These are phyloP conservation scores for Atopsyche davidsoni DNA, from an alignment of 1,140 invertebrate genomes.

Conservation along the genomic window DNA sequence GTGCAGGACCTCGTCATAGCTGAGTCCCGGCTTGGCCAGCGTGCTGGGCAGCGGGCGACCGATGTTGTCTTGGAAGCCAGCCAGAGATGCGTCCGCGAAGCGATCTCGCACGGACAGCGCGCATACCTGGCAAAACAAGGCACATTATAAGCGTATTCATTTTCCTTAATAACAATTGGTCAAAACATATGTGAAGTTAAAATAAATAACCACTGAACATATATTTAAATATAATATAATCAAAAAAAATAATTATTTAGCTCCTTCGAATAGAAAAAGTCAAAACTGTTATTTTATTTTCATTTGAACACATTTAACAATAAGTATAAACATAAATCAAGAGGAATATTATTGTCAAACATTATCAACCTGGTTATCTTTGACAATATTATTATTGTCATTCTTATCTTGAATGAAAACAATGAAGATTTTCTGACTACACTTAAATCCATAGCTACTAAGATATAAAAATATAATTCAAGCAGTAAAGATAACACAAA, in stretches of 20 bases:
- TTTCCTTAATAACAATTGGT: too few relatives aligned
- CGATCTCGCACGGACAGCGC: constrained; percentile 62
- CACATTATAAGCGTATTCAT: background rate
- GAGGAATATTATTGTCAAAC: too few relatives aligned
- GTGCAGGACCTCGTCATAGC: constrained; percentile 77
- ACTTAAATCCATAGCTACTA: too few relatives aligned
- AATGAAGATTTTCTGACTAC: too few relatives aligned
- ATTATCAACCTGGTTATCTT: too few relatives aligned
- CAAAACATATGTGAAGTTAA: background rate
- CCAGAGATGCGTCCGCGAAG: constrained; percentile 38
- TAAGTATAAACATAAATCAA: too few relatives aligned
- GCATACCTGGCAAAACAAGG: constrained; percentile 53
- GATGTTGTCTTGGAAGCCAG: constrained; percentile 50
- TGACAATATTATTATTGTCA: too few relatives aligned
- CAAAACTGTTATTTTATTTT: too few relatives aligned
- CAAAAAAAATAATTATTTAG: constrained; percentile 10
- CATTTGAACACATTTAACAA: too few relatives aligned
- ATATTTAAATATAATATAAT: constrained; percentile 6
- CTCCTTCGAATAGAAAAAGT: background rate
- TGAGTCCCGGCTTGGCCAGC: constrained; percentile 53
- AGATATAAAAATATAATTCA: too few relatives aligned
- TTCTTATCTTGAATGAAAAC: too few relatives aligned
- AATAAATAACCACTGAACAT: background rate
- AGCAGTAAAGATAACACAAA: too few relatives aligned
- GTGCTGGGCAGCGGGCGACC: constrained; percentile 49